These are phyloP conservation scores for Acipenser transmontanus DNA, from an alignment of 2,797 vertebrate species.

Conservation along the genomic window DNA sequence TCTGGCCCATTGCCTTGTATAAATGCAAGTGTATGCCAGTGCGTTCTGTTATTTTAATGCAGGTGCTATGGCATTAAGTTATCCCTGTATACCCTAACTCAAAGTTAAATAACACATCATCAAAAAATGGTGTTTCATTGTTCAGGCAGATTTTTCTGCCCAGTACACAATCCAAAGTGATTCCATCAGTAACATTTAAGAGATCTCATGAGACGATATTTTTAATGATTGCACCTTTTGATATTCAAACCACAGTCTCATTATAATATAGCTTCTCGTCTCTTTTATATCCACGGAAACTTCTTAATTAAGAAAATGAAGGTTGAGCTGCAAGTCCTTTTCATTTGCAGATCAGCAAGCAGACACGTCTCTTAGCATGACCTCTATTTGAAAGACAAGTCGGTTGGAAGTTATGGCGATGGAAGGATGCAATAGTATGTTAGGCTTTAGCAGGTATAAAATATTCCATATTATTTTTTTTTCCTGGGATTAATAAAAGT, in stretches of 20 bases:
- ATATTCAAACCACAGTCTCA: not conserved
- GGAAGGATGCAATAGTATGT: not conserved
- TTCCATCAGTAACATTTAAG: not conserved
- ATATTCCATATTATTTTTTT: not conserved
- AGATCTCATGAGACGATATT: not conserved
- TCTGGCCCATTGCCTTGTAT: too few species aligned
- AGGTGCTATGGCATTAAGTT: too few species aligned
- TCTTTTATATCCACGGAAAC: not conserved
- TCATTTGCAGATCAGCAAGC: not conserved
- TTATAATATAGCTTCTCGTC: not conserved
- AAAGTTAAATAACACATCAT: too few species aligned
- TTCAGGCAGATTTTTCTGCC: not conserved
- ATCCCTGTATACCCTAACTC: too few species aligned
- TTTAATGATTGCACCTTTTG: conserved; percentile 2
- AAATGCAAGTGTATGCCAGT: too few species aligned
- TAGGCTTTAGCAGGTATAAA: not conserved
- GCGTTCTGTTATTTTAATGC: too few species aligned
- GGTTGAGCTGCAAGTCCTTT: not conserved
- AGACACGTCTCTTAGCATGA: not conserved
- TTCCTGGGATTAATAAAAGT: not conserved
- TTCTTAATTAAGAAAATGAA: not conserved
- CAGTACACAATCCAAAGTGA: not conserved
- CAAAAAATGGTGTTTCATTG: too few species aligned
- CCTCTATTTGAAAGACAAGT: not conserved
- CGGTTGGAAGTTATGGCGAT: not conserved